Base-by-base conservation (phyloP, 2,797 vertebrate species). In the Taeniopygia guttata region DNA sequence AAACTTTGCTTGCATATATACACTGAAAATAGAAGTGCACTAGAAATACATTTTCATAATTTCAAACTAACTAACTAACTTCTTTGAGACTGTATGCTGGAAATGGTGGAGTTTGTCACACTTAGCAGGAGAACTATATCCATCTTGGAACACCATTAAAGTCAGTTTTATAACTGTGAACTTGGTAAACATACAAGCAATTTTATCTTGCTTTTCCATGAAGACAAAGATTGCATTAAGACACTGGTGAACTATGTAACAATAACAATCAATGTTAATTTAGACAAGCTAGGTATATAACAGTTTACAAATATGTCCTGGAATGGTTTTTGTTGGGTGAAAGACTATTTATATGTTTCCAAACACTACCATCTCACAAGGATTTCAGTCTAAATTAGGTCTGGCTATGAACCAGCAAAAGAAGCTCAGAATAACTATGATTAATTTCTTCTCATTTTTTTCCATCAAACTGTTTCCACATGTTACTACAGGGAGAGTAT, bases 401-500 rank as follows among this genome's bases (percentile, higher is more conserved):
- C 89, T 84, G 87, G 94, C 84, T 91, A 45, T 30, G 86, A 96
- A 95, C 69, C 90, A 94, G 78, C 46, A 40, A 62, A 87, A 93
- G 93, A 51, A 96, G 85, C 88, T 96, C 89, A 90, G 80, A 93
- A 94, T 88, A 95, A 95, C 62, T 89, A 88, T 95, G 95, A 97
- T 97, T 97, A 97, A 96, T 92, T 96, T 86, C 62, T 94, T 91
- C 79, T 96, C 96, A 95, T 94, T 96, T 90, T 96, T 94, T 94
- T 96, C 95, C 88, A 94, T 86, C 78, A 89, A 95, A 97, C 83
- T 92, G 87, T 97, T 97, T 97, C 97, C 96, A 97, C 95, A 96
- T 96, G 94, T 96, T 96, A 94, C 84, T 96, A 87, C 81, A 93
- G 43, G 32, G 89, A 93, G 94, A 96, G 90, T 89, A 95, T 88